Base-by-base conservation (phyloP, 2,797 vertebrate species). In the Cirrhinus mrigala region DNA sequence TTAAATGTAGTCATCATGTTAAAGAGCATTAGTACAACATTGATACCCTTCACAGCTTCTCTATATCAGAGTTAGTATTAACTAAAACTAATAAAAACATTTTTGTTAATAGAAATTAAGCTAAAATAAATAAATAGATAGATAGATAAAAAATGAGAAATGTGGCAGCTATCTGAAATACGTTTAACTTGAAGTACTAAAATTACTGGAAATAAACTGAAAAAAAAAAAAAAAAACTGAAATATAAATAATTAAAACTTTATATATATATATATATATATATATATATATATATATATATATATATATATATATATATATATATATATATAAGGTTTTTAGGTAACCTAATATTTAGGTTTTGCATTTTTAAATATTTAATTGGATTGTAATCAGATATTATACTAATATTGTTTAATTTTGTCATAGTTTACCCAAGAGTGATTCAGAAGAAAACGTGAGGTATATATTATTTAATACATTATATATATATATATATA, bases 391-490 rank as follows among this genome's bases (percentile, higher is more conserved):
- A 22, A 44, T 71, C 37, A n/a, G 6, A 52, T 52, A 3, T 60
- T 15, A 62, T 79, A 27, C 44, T 29, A 44, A 29, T 29, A 15
- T 44, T 79, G 8, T 15, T 77, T 24, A 5, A 27, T 75, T 12
- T 24, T 44, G 2, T n/a, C 54, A 76, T 74, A 90, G 89, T 78
- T 87, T 88, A 33, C 87, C 86, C 33, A 80, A 87, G 46, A 88
- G 6, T 37, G 81, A 90, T n/a, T 66, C 85, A 20, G 89, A 88
- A 66, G 86, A 75, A 33, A 76, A 68, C 77, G 9, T 71, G 15
- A 82, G 89, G 89, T 90, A 84, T 37, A 27, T 64, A 33, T 33
- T 33, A 33, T 33, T 33, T 33, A 33, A 3, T 33, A 33, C 33
- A 33, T 33, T 33, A 3, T 33, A 33, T 33, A 33, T 33, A 33